Evolutionary conservation across 1,140 invertebrate species (phyloP), one percentile per base, ranked within the genome.

Genomic region (Drosophila parabipectinata): DNA sequence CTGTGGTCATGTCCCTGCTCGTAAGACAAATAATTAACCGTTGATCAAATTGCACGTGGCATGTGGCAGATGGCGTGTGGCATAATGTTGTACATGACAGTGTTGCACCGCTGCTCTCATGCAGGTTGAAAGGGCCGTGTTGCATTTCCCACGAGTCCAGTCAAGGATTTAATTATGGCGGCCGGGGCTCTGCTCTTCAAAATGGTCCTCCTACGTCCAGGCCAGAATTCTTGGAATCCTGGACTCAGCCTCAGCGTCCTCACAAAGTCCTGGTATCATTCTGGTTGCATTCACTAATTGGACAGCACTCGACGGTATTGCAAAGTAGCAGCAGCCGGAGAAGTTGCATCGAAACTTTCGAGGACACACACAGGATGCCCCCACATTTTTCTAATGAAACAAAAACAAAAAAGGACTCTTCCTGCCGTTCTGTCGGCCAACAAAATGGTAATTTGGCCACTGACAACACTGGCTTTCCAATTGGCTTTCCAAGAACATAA

Each of bases 11-110:
- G 26, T 30, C 48, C 48, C 3, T 6, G 2, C 26, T 8, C 24
- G 14, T 14, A 51, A 30, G 26, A 51, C 26, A 51, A 51, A 51
- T 51, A 51, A 51, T 51, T 28, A 51, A 32, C 48, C n/a, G 14
- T 14, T 15, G 48, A 28, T 51, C 48, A 14, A 51, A 51, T 47
- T 47, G 15, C 44, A 47, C 9, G 44, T 47, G 44, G 14, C 44
- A 21, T 10, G 7, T 47, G 44, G 44, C 15, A 18, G 4, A 18
- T 47, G 44, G 41, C 41, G 14, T 44, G 41, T 44, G 41, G 41
- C 14, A 41, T 41, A 10, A 12, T 39, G n/a, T 15, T 0, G 12
- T n/a, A 24, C 10, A 48, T 26, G 32, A 8, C 2, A 24, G n/a
- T 14, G 41, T 18, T 10, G 41, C 41, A 15, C 14, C 9, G 4